Base-by-base conservation (phyloP, 1,140 invertebrate genomes). In the Formica selysi region DNA sequence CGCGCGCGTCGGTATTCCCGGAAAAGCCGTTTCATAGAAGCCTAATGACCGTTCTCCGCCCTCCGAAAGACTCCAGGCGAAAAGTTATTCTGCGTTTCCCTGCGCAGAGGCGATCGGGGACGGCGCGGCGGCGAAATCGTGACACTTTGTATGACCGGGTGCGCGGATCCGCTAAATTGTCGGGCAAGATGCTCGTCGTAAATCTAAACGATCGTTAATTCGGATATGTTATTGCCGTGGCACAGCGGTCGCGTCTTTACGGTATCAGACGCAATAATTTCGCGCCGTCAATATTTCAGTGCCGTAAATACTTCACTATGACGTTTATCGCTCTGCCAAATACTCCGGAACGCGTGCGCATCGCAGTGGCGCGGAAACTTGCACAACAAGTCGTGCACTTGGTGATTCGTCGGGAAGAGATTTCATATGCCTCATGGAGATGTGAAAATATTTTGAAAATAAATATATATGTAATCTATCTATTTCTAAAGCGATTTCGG, bases 181-280 rank as follows among this genome's bases (percentile, higher is more conserved):
- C 54, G 67, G 26, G 67, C 79, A 61, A 61, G 32, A 81, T 61
- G 79, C 41, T 44, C 36, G 51, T 13, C 79, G 54, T 81, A 81
- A 81, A 81, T 81, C 54, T 59, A 19, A 32, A 59, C 67, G 79
- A 73, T 81, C 67, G 67, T 81, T 81, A 73, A 81, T 81, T 81
- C 79, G 67, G 26, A 22, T 59, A 44, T 38, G 26, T 81, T 81
- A 73, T 41, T 61, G 19, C 79, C 36, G 26, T 19, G 65, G 32
- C 61, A 65, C 29, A 54, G 38, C 22, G 48, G 48, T n/a, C 67
- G 67, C 67, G 16, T 71, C 79, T 73, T 73, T 57, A 44, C 79
- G 19, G 22, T 73, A 81, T 81, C 78, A 22, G 36, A 57, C 36
- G 65, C 32, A 81, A 81, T 81, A 73, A 81, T 81, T 57, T 19